Percentiles rank a stretch among this genome's conserved stretches.
Evolutionary conservation across 1,140 invertebrate genomes (phyloP).

Genomic region (Harlomillsia oculata): DNA sequence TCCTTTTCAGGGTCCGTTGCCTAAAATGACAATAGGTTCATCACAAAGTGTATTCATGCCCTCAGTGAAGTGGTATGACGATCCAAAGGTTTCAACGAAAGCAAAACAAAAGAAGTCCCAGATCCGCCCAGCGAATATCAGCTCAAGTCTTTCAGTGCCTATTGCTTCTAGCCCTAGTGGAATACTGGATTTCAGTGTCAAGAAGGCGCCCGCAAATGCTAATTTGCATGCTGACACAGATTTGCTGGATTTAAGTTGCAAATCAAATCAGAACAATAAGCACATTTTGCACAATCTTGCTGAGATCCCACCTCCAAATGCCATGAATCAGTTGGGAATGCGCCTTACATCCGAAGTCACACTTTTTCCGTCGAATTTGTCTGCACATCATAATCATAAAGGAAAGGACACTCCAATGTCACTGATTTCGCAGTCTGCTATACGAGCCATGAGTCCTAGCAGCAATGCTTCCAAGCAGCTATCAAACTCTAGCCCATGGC

Average conservation of each 20-base stretch:
- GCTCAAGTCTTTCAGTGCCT: too few species aligned
- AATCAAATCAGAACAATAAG: conserved; percentile 13
- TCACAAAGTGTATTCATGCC: conserved; percentile 25
- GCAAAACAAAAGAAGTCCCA: not conserved
- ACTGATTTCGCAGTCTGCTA: not conserved
- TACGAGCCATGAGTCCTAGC: not conserved
- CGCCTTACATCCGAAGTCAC: conserved; percentile 33
- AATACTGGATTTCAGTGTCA: conserved; percentile 25
- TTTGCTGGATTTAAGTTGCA: conserved; percentile 19
- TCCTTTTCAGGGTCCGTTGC: conserved; percentile 1
- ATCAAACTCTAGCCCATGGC: not conserved
- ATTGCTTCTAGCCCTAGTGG: too few species aligned
- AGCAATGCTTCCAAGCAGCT: not conserved
- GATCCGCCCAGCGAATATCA: not conserved
- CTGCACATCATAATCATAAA: conserved; percentile 10
- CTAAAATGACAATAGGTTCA: not conserved
- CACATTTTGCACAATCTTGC: conserved; percentile 26
- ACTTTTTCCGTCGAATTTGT: conserved; percentile 26
- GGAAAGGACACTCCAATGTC: not conserved
- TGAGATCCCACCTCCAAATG: conserved; percentile 30
- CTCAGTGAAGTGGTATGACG: conserved; percentile 21
- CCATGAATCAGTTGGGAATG: conserved; percentile 30
- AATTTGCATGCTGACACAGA: conserved; percentile 13
- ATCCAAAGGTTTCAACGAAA: conserved; percentile 14
- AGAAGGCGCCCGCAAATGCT: conserved; percentile 2